These are phyloP conservation scores for Thymallus thymallus DNA, from an alignment of 2,113 vertebrate genomes.

Conservation along the genomic window DNA sequence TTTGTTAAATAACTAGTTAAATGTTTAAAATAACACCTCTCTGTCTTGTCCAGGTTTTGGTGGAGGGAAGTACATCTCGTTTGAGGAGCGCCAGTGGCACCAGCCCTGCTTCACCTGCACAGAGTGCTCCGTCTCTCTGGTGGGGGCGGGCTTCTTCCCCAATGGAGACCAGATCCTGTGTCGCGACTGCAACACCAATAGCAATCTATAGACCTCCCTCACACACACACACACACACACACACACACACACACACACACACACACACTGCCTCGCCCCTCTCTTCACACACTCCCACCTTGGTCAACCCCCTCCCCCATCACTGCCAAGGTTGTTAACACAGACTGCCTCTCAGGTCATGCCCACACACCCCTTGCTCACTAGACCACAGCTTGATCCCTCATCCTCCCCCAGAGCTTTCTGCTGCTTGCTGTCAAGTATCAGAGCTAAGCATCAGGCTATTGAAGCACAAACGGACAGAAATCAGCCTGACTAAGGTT, in stretches of 20 bases:
- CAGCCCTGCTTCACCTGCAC: constrained; percentile 94
- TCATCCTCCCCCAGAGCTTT: constrained; percentile 1
- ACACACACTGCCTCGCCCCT: neutral
- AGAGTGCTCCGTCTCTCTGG: constrained; percentile 87
- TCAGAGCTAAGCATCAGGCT: neutral
- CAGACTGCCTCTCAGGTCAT: constrained; percentile 42
- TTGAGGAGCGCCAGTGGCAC: constrained; percentile 98
- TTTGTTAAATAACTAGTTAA: neutral
- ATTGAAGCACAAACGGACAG: neutral
- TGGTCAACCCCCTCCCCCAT: no score
- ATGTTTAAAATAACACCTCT: neutral
- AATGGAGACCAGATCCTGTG: constrained; percentile 88
- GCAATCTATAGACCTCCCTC: constrained; percentile 69
- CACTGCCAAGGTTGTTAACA: constrained; percentile 27
- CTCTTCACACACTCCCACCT: constrained; percentile 7
- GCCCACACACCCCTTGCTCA: constrained; percentile 16
- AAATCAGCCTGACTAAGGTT: neutral
- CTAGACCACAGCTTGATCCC: constrained; percentile 13
- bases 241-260: neutral
- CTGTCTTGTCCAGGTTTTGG: constrained; percentile 82
- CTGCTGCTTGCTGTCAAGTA: neutral
- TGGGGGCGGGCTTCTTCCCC: constrained; percentile 94
- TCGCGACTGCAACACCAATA: constrained; percentile 86
- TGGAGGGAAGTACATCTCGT: constrained; percentile 96
- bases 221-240: neutral